Evolutionary conservation across 2,797 vertebrate genomes (phyloP).

Genomic region (Cuculus canorus): DNA sequence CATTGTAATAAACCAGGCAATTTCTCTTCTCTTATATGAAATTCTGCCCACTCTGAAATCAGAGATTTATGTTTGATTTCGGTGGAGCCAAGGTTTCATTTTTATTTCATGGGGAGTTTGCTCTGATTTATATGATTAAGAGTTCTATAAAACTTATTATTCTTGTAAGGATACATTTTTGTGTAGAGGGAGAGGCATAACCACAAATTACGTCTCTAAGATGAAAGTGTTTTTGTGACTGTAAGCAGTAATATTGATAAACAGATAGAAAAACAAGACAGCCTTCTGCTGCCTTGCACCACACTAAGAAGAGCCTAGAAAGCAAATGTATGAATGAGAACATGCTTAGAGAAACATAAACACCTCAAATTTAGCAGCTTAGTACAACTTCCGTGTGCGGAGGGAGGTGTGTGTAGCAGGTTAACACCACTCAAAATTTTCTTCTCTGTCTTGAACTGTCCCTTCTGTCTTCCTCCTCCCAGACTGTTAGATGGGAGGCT

Average conservation of each 20-base stretch:
- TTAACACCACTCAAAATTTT: background rate
- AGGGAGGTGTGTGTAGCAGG: background rate
- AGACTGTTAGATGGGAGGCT: background rate
- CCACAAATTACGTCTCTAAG: background rate
- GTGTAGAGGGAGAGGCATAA: background rate
- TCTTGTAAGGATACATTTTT: background rate
- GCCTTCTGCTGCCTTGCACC: background rate
- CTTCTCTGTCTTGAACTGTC: background rate
- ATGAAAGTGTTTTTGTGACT: background rate
- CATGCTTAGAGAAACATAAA: background rate
- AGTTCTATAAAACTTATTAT: background rate
- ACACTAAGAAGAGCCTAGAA: background rate
- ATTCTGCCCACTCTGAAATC: background rate
- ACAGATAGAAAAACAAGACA: background rate
- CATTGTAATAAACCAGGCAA: background rate
- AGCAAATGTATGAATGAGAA: background rate
- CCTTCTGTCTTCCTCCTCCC: background rate
- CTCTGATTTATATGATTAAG: background rate
- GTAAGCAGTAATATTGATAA: background rate
- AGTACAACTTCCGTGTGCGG: background rate
- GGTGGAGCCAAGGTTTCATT: background rate
- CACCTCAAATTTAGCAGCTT: background rate
- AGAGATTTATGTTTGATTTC: slow-evolving; percentile 4
- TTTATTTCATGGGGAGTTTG: background rate
- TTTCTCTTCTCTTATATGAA: background rate